phyloP scores from a whole-genome alignment of 2,113 vertebrate species.

The Carassius gibelio region DNA sequence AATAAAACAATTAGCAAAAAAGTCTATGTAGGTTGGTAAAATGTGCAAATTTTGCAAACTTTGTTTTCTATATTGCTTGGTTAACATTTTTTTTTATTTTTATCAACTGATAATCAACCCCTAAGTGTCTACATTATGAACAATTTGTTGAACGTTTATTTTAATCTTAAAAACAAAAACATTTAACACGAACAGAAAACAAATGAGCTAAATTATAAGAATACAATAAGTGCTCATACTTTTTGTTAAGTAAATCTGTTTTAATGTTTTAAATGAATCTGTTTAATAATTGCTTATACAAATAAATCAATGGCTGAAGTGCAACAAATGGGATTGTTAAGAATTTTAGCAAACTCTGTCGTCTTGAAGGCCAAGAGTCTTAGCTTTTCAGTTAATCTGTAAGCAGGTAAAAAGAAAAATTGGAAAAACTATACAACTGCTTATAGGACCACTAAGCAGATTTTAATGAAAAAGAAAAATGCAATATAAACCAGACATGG shows the following conservation, averaged over 20 bases:
- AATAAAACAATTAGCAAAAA: neutral
- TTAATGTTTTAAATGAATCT: neutral
- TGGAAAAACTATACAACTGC: neutral
- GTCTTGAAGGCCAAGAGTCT: neutral
- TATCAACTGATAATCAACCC: too few species aligned
- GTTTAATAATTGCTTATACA: neutral
- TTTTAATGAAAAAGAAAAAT: conserved; percentile 5
- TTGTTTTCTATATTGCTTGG: too few species aligned
- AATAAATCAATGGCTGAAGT: neutral
- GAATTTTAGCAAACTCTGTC: neutral
- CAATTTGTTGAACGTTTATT: too few species aligned
- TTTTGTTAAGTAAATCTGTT: neutral
- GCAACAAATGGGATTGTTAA: too few species aligned
- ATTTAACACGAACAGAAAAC: too few species aligned
- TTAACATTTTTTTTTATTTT: too few species aligned
- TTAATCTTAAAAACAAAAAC: too few species aligned
- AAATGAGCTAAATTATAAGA: too few species aligned
- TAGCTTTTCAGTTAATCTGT: neutral
- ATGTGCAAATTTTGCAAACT: neutral
- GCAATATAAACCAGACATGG: neutral
- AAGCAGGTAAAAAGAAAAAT: neutral
- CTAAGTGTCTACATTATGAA: too few species aligned
- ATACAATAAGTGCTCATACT: too few species aligned
- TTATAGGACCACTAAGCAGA: neutral
- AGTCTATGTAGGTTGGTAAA: neutral